phyloP scores from a whole-genome alignment of 2,797 vertebrate genomes.

The Poecilia wingei region DNA sequence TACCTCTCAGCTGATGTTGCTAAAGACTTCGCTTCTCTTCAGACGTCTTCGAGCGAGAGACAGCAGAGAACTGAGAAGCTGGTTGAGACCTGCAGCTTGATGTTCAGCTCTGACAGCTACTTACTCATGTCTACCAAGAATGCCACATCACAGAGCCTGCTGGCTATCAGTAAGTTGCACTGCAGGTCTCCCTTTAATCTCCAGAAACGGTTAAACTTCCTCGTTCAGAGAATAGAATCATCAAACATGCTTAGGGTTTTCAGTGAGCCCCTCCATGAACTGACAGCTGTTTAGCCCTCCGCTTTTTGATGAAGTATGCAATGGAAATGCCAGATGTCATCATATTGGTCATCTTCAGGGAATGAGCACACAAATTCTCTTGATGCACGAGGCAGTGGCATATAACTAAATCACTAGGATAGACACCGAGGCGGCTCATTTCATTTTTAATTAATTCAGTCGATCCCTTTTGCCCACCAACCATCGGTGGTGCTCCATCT shows the following conservation, averaged over 20 bases:
- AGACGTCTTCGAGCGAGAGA: background rate
- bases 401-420: conserved; percentile 47
- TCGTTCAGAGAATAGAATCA: background rate
- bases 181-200: background rate
- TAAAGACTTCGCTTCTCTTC: background rate
- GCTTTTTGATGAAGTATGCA: background rate
- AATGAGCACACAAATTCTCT: conserved; percentile 6
- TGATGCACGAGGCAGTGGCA: conserved; percentile 46
- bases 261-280: conserved; percentile 3
- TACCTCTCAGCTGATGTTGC: background rate
- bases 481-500: background rate
- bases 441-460: conserved; percentile 7
- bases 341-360: background rate
- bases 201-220: background rate
- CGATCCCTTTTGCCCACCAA: background rate
- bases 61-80: conserved; percentile 1
- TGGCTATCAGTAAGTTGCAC: background rate
- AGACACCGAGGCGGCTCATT: conserved; percentile 1
- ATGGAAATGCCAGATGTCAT: conserved; percentile 1
- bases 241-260: background rate
- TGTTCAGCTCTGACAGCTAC: conserved; percentile 1
- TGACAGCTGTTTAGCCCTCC: conserved; percentile 3
- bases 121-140: background rate
- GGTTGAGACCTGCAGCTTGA: conserved; percentile 4
- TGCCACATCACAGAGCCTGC: background rate